phyloP scores from a whole-genome alignment of 1,140 invertebrate genomes.

The Drosophila leontia region DNA sequence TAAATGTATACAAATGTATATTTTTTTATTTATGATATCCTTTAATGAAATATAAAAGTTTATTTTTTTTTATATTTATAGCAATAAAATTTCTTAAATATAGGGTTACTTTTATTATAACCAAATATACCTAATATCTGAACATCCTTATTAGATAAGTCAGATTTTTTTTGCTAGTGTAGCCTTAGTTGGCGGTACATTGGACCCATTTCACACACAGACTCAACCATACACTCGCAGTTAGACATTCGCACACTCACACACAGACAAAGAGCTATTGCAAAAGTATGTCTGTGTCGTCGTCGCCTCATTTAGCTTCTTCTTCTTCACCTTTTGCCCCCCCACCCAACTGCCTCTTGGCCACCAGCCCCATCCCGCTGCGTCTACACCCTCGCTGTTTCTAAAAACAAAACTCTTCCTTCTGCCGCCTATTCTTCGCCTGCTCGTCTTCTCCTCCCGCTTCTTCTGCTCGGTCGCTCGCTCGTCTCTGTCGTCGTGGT shows the following conservation, averaged over 20 bases:
- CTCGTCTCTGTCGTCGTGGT: background rate
- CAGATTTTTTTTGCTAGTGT: constrained; percentile 7
- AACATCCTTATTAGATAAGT: background rate
- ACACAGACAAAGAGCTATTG: constrained; percentile 48
- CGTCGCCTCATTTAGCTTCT: constrained; percentile 80
- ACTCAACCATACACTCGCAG: constrained; percentile 32
- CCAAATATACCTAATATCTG: too few relatives aligned
- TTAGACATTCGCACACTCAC: constrained; percentile 23
- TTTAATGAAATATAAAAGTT: background rate
- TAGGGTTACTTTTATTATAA: too few relatives aligned
- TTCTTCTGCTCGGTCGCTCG: constrained; percentile 22
- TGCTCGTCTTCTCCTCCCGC: constrained; percentile 36
- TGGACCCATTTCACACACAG: constrained; percentile 73
- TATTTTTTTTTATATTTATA: too few relatives aligned
- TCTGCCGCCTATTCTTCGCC: constrained; percentile 51
- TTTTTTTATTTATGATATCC: background rate
- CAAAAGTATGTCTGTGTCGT: constrained; percentile 59
- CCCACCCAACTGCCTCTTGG: background rate
- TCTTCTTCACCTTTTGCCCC: constrained; percentile 25
- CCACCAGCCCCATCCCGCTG: constrained; percentile 17
- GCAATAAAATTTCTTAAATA: too few relatives aligned
- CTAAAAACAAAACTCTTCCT: constrained; percentile 78
- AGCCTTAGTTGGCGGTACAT: constrained; percentile 67
- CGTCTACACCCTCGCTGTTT: constrained; percentile 49
- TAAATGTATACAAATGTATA: too few relatives aligned